A percentile compares a stretch with the other conserved stretches of the same genome.
Conservation (phyloP, 2,888 invertebrate species). For the Myopa tessellatipennis region DNA sequence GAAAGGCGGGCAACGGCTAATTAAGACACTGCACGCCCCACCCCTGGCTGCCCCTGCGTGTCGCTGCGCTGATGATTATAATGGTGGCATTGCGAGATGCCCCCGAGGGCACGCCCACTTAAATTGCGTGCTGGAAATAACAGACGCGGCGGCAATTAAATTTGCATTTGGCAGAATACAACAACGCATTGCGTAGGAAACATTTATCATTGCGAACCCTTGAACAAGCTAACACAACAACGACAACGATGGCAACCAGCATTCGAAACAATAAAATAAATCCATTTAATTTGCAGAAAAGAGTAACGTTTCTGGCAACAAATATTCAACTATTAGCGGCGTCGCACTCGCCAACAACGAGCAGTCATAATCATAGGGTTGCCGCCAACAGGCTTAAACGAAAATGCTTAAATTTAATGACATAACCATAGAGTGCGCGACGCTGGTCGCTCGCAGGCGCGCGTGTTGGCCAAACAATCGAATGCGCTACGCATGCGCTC, state of each 20-base stretch:
- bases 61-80: constrained; percentile 38
- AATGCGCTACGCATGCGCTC: constrained; percentile 17
- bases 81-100: constrained; percentile 44
- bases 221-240: constrained; percentile 5
- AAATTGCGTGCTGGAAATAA: constrained; percentile 62
- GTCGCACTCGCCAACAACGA: constrained; percentile 33
- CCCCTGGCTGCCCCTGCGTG: background rate
- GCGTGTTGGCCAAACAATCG: constrained; percentile 45
- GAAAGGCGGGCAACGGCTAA: constrained; percentile 28
- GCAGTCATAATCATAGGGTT: constrained; percentile 59
- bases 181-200: constrained; percentile 60
- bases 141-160: constrained; percentile 63
- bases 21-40: constrained; percentile 12
- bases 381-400: constrained; percentile 63
- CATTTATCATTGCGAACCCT: constrained; percentile 64
- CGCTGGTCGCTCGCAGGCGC: constrained; percentile 26
- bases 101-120: constrained; percentile 60
- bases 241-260: constrained; percentile 8
- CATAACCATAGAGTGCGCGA: constrained; percentile 58
- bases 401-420: constrained; percentile 67
- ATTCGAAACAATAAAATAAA: constrained; percentile 60
- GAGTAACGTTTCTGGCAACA: constrained; percentile 16
- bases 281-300: constrained; percentile 58
- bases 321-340: constrained; percentile 32
- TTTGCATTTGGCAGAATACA: constrained; percentile 67